Evolutionary conservation across 2,888 invertebrate species (phyloP).

Genomic region (Dynastes grantii): DNA sequence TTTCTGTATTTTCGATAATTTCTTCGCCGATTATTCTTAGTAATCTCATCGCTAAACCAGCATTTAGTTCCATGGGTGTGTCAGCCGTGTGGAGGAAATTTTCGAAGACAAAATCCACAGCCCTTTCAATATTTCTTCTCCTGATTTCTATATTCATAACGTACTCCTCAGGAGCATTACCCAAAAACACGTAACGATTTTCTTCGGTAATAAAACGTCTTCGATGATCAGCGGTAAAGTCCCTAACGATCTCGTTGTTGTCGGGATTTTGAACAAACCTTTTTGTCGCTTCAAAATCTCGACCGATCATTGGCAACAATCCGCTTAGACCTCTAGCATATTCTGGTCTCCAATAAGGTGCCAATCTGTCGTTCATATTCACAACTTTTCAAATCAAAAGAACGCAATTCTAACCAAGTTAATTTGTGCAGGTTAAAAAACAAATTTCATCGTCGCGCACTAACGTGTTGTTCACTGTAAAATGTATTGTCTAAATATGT

Average conservation of each 20-base stretch:
- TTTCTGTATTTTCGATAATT: background rate
- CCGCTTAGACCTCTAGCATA: background rate
- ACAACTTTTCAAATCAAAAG: no score
- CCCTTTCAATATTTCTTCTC: background rate
- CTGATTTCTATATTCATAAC: background rate
- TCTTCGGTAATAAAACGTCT: background rate
- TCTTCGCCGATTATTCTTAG: background rate
- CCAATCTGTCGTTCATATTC: no score
- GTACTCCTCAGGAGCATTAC: no score
- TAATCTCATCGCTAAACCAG: background rate
- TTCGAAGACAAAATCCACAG: background rate
- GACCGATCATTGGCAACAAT: background rate
- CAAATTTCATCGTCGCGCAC: no score
- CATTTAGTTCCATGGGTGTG: background rate
- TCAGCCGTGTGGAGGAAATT: background rate
- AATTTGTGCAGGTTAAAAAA: no score
- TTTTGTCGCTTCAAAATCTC: background rate
- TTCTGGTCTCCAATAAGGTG: background rate
- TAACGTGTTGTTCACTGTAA: no score
- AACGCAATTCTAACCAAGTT: no score
- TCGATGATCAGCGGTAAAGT: background rate
- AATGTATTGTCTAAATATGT: no score
- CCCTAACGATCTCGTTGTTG: background rate
- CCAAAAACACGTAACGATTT: background rate
- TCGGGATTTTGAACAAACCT: background rate